Evolutionary conservation across 30 jellyfish, hydroid and myxozoan genomes (phyloP).

Genomic region (Hydractinia symbiolongicarpus): DNA sequence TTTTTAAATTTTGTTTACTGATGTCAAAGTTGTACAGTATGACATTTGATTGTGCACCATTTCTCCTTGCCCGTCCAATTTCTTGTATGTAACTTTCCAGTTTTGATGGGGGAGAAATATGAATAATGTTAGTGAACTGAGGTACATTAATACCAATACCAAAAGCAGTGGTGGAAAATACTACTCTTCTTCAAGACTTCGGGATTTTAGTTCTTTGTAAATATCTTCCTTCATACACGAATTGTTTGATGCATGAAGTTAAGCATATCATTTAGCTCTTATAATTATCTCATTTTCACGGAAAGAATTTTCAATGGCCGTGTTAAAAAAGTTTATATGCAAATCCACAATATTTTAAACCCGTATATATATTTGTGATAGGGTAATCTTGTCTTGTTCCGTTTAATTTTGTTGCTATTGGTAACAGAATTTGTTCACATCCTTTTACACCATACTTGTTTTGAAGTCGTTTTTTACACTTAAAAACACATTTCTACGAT

Average conservation of each 20-base stretch:
- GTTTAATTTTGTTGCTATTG: neutral
- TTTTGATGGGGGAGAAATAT: too few species aligned
- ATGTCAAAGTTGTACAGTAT: too few species aligned
- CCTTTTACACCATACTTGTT: neutral
- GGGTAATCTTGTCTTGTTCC: neutral
- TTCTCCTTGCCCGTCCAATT: too few species aligned
- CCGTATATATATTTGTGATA: neutral
- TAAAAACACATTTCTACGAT: neutral
- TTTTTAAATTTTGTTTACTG: too few species aligned
- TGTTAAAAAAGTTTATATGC: neutral
- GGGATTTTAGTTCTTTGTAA: neutral
- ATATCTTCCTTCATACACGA: slow-evolving; percentile 1
- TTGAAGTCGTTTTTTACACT: neutral
- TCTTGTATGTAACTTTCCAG: too few species aligned
- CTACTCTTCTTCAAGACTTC: neutral
- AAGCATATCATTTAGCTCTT: neutral
- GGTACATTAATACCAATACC: too few species aligned
- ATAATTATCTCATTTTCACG: neutral
- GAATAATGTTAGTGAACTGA: too few species aligned
- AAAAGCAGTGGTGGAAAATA: too few species aligned
- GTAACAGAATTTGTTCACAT: neutral
- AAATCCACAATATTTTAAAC: neutral
- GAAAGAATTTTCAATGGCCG: neutral
- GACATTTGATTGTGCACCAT: too few species aligned
- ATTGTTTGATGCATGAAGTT: neutral